phyloP scores from a whole-genome alignment of 2,888 invertebrate species.

The Pheosia gnoma region DNA sequence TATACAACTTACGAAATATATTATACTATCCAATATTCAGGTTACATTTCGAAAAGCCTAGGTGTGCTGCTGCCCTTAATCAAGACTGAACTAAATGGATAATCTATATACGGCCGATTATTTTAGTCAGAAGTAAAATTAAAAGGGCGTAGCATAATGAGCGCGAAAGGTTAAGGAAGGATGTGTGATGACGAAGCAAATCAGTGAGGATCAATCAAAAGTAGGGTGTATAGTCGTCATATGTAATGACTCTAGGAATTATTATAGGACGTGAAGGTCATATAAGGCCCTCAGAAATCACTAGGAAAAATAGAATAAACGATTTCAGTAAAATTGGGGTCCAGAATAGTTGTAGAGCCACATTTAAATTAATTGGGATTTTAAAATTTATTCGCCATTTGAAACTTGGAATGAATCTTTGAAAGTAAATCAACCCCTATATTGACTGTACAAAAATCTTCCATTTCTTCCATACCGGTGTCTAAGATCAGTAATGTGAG shows the following conservation, averaged over 20 bases:
- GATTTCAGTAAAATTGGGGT: no score
- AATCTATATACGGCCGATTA: slow-evolving; percentile 16
- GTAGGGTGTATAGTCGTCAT: background rate
- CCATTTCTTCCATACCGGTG: no score
- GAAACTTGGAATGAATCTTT: no score
- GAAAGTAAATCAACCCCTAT: no score
- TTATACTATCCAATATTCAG: slow-evolving; percentile 39
- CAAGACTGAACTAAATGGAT: slow-evolving; percentile 8
- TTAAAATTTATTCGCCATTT: no score
- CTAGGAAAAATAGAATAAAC: no score
- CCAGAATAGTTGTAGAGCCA: no score
- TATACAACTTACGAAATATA: slow-evolving; percentile 61
- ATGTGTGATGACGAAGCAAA: background rate
- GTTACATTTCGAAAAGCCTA: slow-evolving; percentile 42
- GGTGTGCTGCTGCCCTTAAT: slow-evolving; percentile 22
- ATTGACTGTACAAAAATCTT: no score
- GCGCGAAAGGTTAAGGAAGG: background rate
- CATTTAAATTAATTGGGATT: no score
- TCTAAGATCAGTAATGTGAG: background rate
- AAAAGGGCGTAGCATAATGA: background rate
- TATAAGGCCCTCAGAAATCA: no score
- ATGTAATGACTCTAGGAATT: background rate
- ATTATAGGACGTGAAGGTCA: no score
- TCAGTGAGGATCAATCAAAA: background rate
- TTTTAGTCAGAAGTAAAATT: slow-evolving; percentile 15